Evolutionary conservation across 2,797 vertebrate species (phyloP), one percentile per base, ranked within the genome.

Genomic region (Pseudomugil tenellus): DNA sequence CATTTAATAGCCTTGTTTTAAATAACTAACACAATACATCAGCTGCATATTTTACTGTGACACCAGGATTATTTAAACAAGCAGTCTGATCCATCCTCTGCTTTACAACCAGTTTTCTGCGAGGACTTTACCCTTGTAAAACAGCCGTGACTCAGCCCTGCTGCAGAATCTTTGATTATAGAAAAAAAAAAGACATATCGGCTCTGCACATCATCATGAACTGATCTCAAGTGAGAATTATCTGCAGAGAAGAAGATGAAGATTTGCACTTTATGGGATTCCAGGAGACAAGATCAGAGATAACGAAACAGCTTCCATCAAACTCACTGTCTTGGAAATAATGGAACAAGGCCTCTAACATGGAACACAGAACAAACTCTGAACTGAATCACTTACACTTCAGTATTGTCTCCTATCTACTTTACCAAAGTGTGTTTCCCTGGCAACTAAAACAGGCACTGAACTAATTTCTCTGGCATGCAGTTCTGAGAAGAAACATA

Each of bases 1-100:
- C 77, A 78, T 84, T 88, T 76, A 83, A 70, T 74, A 23, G 71
- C 52, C 63, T 82, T 74, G 69, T 84, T 77, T 67, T 59, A 84
- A 71, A 74, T 83, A 84, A 84, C 81, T 72, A 77, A 79, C 64
- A 70, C 34, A 84, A 77, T 69, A 63, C 46, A 79, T 64, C 78
- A 75, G 67, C 63, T 51, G 61, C 31, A 35, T 32, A 56, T 67
- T 78, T 25, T 17, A 21, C 53, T 63, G 49, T 4, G 3, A 63
- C 62, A 37, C 58, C 67, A 29, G n/a, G 26, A 19, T 52, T 72
- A 60, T 71, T 48, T 29, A 21, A 75, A 61, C 35, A 28, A 75
- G 16, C 41, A 54, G 48, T 29, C 67, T 31, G 19, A 29, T 56
- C 49, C 32, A 17, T 49, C n/a, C 11, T 55, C 37, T 59, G 48